These are phyloP conservation scores for Drosophila kokeensis DNA, from an alignment of 2,888 invertebrate species.

Conservation along the genomic window DNA sequence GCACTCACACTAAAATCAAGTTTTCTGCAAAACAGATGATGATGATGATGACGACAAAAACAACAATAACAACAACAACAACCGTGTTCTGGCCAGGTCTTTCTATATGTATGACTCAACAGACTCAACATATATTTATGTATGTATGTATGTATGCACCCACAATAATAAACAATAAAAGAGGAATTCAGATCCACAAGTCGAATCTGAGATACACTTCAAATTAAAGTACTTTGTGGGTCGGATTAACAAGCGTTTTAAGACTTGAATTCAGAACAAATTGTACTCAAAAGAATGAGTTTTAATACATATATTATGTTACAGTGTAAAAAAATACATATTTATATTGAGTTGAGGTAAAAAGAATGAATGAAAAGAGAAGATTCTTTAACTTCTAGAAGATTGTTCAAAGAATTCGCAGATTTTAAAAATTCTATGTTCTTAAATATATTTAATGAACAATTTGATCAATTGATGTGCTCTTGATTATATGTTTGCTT, in stretches of 20 bases:
- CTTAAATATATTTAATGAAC: not conserved
- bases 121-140: constrained; percentile 10
- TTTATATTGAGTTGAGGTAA: not conserved
- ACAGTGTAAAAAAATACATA: not conserved
- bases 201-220: constrained; percentile 34
- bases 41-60: constrained; percentile 40
- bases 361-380: not conserved
- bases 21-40: constrained; percentile 36
- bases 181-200: constrained; percentile 19
- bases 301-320: not conserved
- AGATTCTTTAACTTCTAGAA: not conserved
- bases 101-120: constrained; percentile 61
- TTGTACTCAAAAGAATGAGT: not conserved
- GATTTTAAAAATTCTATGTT: not conserved
- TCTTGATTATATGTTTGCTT: not conserved
- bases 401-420: not conserved
- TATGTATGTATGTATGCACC: constrained; percentile 2
- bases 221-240: not conserved
- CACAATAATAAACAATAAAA: constrained; percentile 40
- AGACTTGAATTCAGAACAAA: not conserved
- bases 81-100: constrained; percentile 62
- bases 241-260: not conserved
- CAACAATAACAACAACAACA: constrained; percentile 20
- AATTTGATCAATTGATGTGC: not conserved
- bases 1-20: constrained; percentile 50